phyloP scores from a whole-genome alignment of 2,113 vertebrate genomes.

The Scopus umbretta region DNA sequence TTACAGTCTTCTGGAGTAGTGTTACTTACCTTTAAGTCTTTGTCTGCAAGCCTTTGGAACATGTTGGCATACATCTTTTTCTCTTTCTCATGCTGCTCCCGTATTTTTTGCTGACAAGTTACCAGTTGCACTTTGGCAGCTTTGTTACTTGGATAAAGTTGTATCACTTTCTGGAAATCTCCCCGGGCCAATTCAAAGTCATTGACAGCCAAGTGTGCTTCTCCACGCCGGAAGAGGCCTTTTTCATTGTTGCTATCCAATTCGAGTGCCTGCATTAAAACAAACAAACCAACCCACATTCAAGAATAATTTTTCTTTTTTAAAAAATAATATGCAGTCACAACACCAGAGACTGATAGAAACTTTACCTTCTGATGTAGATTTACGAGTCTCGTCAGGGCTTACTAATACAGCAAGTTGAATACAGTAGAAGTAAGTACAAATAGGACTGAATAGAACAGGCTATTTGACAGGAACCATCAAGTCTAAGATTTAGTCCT shows the following conservation, averaged over 20 bases:
- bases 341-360: background rate
- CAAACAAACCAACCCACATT: background rate
- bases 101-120: slow-evolving; percentile 87
- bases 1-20: background rate
- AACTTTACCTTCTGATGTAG: background rate
- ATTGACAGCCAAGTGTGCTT: slow-evolving; percentile 87
- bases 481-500: background rate
- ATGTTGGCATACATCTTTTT: slow-evolving; percentile 97
- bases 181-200: slow-evolving; percentile 87
- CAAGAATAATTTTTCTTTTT: background rate
- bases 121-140: slow-evolving; percentile 88
- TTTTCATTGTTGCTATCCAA: slow-evolving; percentile 89
- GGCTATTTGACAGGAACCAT: background rate
- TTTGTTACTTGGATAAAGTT: slow-evolving; percentile 93
- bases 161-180: slow-evolving; percentile 88
- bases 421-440: background rate
- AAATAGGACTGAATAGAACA: background rate
- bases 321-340: background rate
- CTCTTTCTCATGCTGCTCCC: slow-evolving; percentile 91
- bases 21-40: slow-evolving; percentile 83
- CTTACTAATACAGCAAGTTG: background rate
- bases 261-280: slow-evolving; percentile 80
- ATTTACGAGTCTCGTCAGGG: background rate
- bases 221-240: slow-evolving; percentile 91
- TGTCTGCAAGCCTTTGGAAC: slow-evolving; percentile 93